Base-by-base conservation (phyloP, 1,140 invertebrate genomes). In the Aphelenchoides fujianensis region DNA sequence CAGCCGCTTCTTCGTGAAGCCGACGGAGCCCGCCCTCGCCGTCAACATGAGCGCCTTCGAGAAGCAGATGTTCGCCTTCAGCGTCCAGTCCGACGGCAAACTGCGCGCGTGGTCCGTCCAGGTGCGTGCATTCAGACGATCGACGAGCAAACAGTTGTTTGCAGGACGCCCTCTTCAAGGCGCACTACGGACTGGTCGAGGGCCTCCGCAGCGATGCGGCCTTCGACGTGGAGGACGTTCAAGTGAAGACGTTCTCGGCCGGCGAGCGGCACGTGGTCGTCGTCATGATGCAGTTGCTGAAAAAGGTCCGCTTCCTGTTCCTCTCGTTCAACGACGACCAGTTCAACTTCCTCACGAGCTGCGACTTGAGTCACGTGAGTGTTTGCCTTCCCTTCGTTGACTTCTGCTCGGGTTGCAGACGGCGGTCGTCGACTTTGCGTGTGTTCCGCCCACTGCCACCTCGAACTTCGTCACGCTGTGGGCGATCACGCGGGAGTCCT, bases 251-350 rank as follows among this genome's bases (percentile, higher is more conserved):
- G 12, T 66, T 30, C 30, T 41, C 2, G 12, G 12, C 27, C 12
- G n/a, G n/a, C 32, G 63, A 35, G 37, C 16, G n/a, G 36, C 27
- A 3, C 12, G n/a, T 66, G 28, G n/a, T 66, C 12, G 63, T 36
- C 32, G 31, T 66, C 32, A 66, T 41, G 53, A 37, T 66, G 37
- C 63, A 66, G 31, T 63, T 66, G 34, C 19, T 66, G 12, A 66
- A 37, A 66, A 66, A 37, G 53, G 36, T 37, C n/a, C 16, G 31
- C 19, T 66, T 66, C 31, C 53, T 66, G 12, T 30, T 66, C 32
- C 31, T 66, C 16, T 34, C 31, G 12, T 31, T 32, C 32, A 12
- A 1, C n/a, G 32, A 0, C 12, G 63, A 37, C n/a, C 36, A 66
- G 0, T 30, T 66, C 16, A 1, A 12, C 31, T 16, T 34, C 9